phyloP scores from a whole-genome alignment of 2,113 vertebrate species.

The Clinocottus analis region DNA sequence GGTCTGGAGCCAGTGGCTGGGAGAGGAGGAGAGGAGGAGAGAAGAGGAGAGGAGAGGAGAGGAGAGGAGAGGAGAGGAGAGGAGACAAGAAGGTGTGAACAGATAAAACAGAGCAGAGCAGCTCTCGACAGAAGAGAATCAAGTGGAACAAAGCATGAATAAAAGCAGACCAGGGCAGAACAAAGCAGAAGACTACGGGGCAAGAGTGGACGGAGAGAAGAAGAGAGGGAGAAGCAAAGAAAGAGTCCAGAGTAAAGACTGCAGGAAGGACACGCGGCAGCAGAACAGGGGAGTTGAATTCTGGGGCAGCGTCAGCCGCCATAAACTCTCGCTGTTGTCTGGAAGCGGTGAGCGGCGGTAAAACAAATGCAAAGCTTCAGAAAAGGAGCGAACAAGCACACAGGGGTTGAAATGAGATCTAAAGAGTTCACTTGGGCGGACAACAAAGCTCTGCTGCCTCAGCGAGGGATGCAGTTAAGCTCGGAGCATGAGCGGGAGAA shows the following conservation, averaged over 20 bases:
- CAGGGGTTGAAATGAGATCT: constrained; percentile 55
- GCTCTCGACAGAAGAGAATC: constrained; percentile 15
- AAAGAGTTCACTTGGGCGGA: constrained; percentile 47
- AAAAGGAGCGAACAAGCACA: constrained; percentile 27
- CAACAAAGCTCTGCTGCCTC: constrained; percentile 50
- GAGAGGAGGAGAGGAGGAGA: constrained; percentile 31
- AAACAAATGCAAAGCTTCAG: constrained; percentile 58
- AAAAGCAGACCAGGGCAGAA: constrained; percentile 31
- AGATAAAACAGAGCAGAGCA: background rate
- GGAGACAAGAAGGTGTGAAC: constrained; percentile 2
- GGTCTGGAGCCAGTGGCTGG: constrained; percentile 53
- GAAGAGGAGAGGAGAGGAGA: background rate
- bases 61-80: constrained; percentile 5
- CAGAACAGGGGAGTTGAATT: constrained; percentile 45
- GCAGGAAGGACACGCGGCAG: constrained; percentile 14
- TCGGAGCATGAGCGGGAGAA: constrained; percentile 20
- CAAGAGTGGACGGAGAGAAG: constrained; percentile 26
- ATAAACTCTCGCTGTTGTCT: constrained; percentile 42
- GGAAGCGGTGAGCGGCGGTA: constrained; percentile 38
- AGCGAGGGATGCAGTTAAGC: constrained; percentile 40
- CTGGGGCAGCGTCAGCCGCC: constrained; percentile 41
- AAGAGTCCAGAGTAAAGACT: constrained; percentile 12
- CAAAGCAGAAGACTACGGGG: constrained; percentile 40
- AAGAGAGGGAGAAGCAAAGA: constrained; percentile 22
- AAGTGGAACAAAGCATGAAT: constrained; percentile 28